Evolutionary conservation across 2,113 vertebrate species (phyloP).

Genomic region (Todiramphus chloris): DNA sequence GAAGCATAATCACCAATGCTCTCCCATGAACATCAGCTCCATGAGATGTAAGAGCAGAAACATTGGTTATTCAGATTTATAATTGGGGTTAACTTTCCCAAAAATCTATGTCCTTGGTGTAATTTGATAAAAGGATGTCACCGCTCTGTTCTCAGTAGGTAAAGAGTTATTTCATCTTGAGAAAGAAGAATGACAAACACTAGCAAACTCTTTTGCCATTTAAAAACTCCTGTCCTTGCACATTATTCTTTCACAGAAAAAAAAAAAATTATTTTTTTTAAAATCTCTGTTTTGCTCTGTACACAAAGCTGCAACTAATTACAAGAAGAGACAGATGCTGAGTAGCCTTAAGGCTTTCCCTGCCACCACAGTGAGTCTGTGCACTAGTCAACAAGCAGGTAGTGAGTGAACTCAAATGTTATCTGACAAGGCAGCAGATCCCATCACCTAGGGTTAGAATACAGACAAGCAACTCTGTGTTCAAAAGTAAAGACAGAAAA

Average conservation of each 20-base stretch:
- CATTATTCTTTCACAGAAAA: conserved; percentile 68
- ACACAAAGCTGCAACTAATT: conserved; percentile 83
- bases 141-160: neutral
- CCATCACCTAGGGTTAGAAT: conserved; percentile 85
- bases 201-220: conserved; percentile 64
- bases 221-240: conserved; percentile 78
- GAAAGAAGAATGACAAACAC: conserved; percentile 37
- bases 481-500: conserved; percentile 85
- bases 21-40: neutral
- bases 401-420: conserved; percentile 82
- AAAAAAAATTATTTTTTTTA: neutral
- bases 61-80: neutral
- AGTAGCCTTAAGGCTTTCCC: conserved; percentile 77
- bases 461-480: conserved; percentile 79
- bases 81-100: neutral
- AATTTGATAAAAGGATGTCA: neutral
- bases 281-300: conserved; percentile 73
- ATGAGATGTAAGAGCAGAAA: neutral
- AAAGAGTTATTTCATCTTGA: conserved; percentile 19
- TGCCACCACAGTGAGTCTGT: conserved; percentile 74
- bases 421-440: conserved; percentile 86
- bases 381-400: conserved; percentile 78
- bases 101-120: neutral
- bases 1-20: neutral
- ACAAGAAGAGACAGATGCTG: conserved; percentile 84